phyloP scores from a whole-genome alignment of 2,113 vertebrate genomes.

The Chunga burmeisteri region DNA sequence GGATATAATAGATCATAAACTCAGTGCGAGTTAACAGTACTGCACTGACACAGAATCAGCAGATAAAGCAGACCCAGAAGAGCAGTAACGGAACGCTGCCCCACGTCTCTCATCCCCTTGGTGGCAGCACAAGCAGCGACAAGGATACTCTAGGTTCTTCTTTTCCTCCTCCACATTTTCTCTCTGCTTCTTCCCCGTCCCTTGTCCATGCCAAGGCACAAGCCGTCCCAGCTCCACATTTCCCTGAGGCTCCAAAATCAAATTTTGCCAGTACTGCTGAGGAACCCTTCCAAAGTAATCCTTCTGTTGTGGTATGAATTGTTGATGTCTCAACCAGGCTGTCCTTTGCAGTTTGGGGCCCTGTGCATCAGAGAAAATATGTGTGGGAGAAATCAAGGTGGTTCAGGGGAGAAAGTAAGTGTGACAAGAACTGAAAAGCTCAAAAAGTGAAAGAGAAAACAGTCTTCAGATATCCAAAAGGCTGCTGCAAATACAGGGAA shows the following conservation, averaged over 20 bases:
- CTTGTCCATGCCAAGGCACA: not conserved
- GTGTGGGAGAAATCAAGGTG: not conserved
- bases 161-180: not conserved
- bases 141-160: not conserved
- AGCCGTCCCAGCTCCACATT: not conserved
- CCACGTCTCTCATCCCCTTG: not conserved
- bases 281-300: not conserved
- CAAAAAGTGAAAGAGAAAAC: not conserved
- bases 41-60: not conserved
- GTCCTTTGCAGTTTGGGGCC: not conserved
- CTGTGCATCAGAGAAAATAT: not conserved
- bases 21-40: not conserved
- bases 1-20: not conserved
- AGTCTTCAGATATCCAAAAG: not conserved
- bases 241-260: not conserved
- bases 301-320: not conserved
- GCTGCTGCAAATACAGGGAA: not conserved
- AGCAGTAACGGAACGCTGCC: not conserved
- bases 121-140: conserved; percentile 19
- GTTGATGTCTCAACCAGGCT: not conserved
- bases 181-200: not conserved
- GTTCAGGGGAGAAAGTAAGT: not conserved
- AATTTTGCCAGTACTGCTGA: not conserved
- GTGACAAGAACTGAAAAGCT: not conserved
- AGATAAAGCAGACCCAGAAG: not conserved